Percentiles rank a stretch among this genome's conserved stretches.
Evolutionary conservation across 1,140 invertebrate species (phyloP).

Genomic region (Apis florea): DNA sequence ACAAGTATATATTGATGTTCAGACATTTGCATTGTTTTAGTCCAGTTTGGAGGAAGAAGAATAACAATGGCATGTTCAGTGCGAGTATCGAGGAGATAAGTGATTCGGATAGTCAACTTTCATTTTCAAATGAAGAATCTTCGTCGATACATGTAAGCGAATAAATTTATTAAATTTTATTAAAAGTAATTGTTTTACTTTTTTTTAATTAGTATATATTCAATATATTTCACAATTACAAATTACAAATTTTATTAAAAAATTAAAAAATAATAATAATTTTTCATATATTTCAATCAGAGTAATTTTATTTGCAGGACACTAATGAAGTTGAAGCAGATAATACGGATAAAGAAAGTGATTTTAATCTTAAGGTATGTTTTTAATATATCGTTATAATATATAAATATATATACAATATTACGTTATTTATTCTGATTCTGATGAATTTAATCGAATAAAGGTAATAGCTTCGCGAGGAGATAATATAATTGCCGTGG

Average conservation of each 20-base stretch:
- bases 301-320: conserved; percentile 64
- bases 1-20: conserved; percentile 56
- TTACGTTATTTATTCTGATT: not conserved
- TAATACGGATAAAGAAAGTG: conserved; percentile 75
- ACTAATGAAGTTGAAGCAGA: conserved; percentile 73
- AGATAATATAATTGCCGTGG: conserved; percentile 92
- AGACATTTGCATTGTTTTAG: conserved; percentile 75
- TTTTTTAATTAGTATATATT: too few species aligned
- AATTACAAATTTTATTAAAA: too few species aligned
- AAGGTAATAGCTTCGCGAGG: conserved; percentile 90
- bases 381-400: not conserved
- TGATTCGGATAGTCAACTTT: conserved; percentile 77
- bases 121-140: conserved; percentile 77
- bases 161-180: not conserved
- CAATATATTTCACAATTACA: too few species aligned
- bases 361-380: conserved; percentile 78
- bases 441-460: not conserved
- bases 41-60: conserved; percentile 80
- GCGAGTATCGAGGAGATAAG: conserved; percentile 75
- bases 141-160: conserved; percentile 75
- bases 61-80: conserved; percentile 77
- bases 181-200: not conserved
- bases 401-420: not conserved
- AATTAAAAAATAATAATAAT: not conserved
- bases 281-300: not conserved